These are phyloP conservation scores for Guaruba guarouba DNA, from an alignment of 2,113 vertebrate genomes.

Conservation along the genomic window DNA sequence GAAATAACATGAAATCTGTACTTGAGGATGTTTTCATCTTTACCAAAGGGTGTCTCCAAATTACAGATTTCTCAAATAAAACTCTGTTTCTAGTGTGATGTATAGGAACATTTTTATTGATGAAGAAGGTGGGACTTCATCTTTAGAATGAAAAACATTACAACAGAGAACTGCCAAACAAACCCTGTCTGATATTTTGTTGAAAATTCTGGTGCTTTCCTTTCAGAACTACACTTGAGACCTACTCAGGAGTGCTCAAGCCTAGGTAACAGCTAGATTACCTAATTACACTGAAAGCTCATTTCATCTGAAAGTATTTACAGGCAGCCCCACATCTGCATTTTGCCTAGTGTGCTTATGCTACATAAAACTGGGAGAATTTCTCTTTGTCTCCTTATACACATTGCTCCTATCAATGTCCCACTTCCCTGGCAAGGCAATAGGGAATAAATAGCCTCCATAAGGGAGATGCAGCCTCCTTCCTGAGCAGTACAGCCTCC, in stretches of 20 bases:
- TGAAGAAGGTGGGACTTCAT: background rate
- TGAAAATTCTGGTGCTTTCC: background rate
- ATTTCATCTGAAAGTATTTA: background rate
- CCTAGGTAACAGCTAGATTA: background rate
- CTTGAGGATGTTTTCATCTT: background rate
- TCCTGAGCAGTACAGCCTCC: background rate
- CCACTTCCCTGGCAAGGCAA: background rate
- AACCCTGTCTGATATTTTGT: rapidly evolving
- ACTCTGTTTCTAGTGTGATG: background rate
- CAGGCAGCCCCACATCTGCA: background rate
- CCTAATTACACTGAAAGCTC: background rate
- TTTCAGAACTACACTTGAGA: background rate
- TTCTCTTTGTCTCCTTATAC: background rate
- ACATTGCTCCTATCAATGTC: background rate
- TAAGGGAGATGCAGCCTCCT: background rate
- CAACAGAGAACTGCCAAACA: background rate
- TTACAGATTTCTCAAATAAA: background rate
- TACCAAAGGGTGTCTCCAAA: background rate
- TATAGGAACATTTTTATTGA: background rate
- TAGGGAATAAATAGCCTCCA: background rate
- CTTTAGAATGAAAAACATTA: background rate
- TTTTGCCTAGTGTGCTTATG: background rate
- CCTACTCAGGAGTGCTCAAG: background rate
- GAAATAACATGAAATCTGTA: background rate
- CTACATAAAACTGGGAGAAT: background rate